These are phyloP conservation scores for Hydroisotoma schaefferi DNA, from an alignment of 2,888 invertebrate species.

Conservation along the genomic window DNA sequence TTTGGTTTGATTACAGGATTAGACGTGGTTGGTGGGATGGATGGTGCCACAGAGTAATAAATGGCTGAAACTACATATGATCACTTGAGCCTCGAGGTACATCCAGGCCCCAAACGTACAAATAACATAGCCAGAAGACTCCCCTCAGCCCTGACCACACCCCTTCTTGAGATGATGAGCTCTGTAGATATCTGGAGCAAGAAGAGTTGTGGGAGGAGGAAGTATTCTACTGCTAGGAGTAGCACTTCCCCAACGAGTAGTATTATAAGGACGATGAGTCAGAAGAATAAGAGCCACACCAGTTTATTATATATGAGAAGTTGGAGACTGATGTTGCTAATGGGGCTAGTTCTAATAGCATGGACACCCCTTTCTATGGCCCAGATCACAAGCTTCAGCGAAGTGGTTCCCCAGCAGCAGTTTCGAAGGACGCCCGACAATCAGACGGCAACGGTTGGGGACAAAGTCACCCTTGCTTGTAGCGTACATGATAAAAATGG, in stretches of 20 bases:
- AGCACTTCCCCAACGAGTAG: not conserved
- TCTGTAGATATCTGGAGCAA: not conserved
- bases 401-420: constrained; percentile 59
- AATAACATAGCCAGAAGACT: too few species aligned
- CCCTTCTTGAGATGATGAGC: too few species aligned
- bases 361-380: not conserved
- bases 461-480: constrained; percentile 83
- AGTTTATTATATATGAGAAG: too few species aligned
- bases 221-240: not conserved
- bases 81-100: too few species aligned
- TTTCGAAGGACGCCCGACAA: constrained; percentile 91
- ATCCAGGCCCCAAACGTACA: too few species aligned
- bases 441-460: constrained; percentile 83
- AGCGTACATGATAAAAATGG: constrained; percentile 80
- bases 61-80: too few species aligned
- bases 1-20: too few species aligned
- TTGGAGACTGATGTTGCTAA: not conserved
- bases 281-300: too few species aligned
- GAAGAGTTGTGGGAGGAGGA: not conserved
- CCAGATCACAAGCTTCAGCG: not conserved
- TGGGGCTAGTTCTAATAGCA: not conserved
- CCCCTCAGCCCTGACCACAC: too few species aligned
- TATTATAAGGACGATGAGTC: too few species aligned
- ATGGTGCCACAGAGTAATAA: too few species aligned
- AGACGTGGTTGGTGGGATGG: too few species aligned